Percentiles rank a stretch among this genome's conserved stretches.
phyloP scores from a whole-genome alignment of 2,113 vertebrate genomes.

The Plotosus lineatus region DNA sequence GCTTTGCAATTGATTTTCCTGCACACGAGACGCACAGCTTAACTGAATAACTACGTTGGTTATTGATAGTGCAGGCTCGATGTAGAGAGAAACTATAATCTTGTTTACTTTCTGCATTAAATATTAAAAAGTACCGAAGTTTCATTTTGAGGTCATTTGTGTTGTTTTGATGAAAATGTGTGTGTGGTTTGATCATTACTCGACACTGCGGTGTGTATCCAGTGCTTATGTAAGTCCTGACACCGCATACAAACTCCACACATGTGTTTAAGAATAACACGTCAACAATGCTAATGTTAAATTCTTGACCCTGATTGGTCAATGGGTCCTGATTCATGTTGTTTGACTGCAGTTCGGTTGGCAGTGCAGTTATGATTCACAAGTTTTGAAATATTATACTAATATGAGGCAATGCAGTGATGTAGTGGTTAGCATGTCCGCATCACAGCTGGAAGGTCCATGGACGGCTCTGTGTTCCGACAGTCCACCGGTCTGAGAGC shows the following conservation, averaged over 20 bases:
- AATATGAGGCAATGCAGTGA: too few species aligned
- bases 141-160: background rate
- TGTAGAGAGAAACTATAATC: constrained; percentile 15
- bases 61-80: constrained; percentile 21
- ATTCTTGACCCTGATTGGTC: background rate
- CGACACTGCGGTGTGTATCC: background rate
- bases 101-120: constrained; percentile 44
- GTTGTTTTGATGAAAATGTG: constrained; percentile 26
- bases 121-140: constrained; percentile 25
- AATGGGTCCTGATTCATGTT: background rate
- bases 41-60: constrained; percentile 25
- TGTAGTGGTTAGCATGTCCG: too few species aligned
- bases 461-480: too few species aligned
- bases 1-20: constrained; percentile 58
- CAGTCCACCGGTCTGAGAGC: too few species aligned
- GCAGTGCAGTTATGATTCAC: background rate
- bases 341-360: too few species aligned
- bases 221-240: background rate
- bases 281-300: background rate
- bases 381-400: background rate
- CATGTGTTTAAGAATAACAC: too few species aligned
- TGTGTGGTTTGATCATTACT: background rate
- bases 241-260: background rate
- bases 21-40: constrained; percentile 37
- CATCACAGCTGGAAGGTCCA: too few species aligned